Base-by-base conservation (phyloP, 2,888 invertebrate species). In the Corythucha ciliata region DNA sequence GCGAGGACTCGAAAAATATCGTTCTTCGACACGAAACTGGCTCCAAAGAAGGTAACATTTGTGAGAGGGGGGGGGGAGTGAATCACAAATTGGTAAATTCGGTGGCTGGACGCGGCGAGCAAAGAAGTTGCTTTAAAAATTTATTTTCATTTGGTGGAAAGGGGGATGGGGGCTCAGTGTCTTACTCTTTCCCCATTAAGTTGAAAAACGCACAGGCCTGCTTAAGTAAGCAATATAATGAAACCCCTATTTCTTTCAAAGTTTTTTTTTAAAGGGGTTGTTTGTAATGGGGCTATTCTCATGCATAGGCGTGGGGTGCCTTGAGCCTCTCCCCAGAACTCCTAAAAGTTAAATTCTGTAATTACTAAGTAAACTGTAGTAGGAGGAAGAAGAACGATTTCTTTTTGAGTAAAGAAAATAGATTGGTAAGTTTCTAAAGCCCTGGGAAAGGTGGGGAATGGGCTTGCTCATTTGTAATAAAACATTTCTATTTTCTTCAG, bases 1-100 rank as follows among this genome's bases (percentile, higher is more conserved):
- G 89, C 47, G 88, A 90, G 66, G 81, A 82, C 62, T 79, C 81
- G 58, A 75, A 78, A 57, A 81, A 80, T 61, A 85, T 90, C 57
- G 76, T 84, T 55, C 74, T 88, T 57, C 73, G 89, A 45, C 77
- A 81, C 51, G 63, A 62, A 54, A 78, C 76, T 29, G 77, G 78
- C 33, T 74, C 79, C 62, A 80, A 76, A 62, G 80, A 80, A 78
- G 79, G 84, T 83, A 64, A 69, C 71, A 62, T 55, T 41, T 42
- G 27, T 34, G 8, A 10, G 8, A n/a, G 18, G 21, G 21, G n/a
- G n/a, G n/a, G n/a, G n/a, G n/a, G n/a, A n/a, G n/a, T n/a, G n/a
- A n/a, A n/a, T n/a, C n/a, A n/a, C n/a, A n/a, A n/a, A n/a, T n/a
- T n/a, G n/a, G n/a, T n/a, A n/a, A n/a, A n/a, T n/a, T n/a, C n/a